Conservation (phyloP, 2,797 vertebrate genomes). For the Gymnothorax javanicus region DNA sequence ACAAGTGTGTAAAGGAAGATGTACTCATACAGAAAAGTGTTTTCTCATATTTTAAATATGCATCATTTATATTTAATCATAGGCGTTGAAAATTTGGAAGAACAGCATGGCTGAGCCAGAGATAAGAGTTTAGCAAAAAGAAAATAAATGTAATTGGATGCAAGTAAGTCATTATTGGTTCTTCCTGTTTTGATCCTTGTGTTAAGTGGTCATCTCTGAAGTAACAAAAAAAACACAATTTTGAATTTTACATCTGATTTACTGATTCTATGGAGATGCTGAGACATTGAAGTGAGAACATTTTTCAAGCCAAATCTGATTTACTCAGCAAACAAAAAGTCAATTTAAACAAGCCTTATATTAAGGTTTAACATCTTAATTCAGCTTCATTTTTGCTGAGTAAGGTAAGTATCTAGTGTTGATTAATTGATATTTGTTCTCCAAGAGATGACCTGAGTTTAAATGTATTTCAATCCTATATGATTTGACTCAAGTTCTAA, state of each 20-base stretch:
- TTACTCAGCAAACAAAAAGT: neutral
- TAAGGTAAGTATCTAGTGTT: too few species aligned
- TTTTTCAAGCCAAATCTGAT: neutral
- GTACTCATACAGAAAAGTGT: slow-evolving; percentile 15
- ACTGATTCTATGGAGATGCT: neutral
- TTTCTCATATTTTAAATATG: neutral
- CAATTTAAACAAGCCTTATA: too few species aligned
- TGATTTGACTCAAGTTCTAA: too few species aligned
- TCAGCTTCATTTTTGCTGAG: too few species aligned
- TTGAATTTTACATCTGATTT: neutral
- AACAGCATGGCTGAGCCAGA: neutral
- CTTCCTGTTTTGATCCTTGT: neutral
- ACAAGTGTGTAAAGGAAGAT: neutral
- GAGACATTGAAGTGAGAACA: neutral
- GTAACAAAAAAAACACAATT: neutral
- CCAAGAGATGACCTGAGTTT: too few species aligned
- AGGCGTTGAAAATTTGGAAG: neutral
- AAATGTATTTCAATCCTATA: too few species aligned
- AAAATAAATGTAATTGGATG: neutral
- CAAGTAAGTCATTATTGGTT: neutral
- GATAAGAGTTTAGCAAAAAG: neutral
- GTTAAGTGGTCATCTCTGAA: neutral
- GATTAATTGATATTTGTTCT: too few species aligned
- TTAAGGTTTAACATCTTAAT: too few species aligned
- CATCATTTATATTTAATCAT: neutral